Conservation (phyloP, 1,140 invertebrate genomes). For the Tigriopus japonicus region DNA sequence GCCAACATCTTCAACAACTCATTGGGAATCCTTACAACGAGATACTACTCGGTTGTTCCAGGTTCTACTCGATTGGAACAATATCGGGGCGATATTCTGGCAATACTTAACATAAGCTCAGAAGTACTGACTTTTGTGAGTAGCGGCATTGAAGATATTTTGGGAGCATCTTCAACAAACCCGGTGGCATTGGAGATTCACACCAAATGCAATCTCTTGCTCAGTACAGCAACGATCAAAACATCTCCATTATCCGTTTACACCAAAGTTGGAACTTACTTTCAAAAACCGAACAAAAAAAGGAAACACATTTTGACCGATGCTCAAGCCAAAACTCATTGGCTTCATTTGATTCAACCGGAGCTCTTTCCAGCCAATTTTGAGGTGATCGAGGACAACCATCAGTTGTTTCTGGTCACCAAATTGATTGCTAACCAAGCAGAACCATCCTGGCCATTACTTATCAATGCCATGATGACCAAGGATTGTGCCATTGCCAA, state of each 20-base stretch:
- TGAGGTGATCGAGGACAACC: too few species aligned
- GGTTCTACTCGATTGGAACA: not conserved
- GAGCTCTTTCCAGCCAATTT: too few species aligned
- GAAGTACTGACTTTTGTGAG: not conserved
- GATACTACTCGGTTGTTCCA: not conserved
- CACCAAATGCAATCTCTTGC: not conserved
- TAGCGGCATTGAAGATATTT: not conserved
- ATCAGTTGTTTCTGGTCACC: too few species aligned
- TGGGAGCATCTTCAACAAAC: not conserved
- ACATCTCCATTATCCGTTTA: not conserved
- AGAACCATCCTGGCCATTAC: not conserved
- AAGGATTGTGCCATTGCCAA: not conserved
- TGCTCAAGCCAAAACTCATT: too few species aligned
- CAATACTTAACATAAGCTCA: not conserved
- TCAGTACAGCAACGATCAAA: not conserved
- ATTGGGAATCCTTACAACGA: not conserved
- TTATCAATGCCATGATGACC: not conserved
- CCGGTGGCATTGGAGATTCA: not conserved
- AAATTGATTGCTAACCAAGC: not conserved
- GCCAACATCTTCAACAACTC: conserved; percentile 1
- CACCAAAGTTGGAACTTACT: too few species aligned
- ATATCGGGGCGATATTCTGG: not conserved
- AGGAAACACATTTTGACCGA: too few species aligned
- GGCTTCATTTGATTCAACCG: too few species aligned
- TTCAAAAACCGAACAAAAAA: not conserved